Conservation (phyloP, 2,888 invertebrate genomes). For the Platycheirus albimanus region DNA sequence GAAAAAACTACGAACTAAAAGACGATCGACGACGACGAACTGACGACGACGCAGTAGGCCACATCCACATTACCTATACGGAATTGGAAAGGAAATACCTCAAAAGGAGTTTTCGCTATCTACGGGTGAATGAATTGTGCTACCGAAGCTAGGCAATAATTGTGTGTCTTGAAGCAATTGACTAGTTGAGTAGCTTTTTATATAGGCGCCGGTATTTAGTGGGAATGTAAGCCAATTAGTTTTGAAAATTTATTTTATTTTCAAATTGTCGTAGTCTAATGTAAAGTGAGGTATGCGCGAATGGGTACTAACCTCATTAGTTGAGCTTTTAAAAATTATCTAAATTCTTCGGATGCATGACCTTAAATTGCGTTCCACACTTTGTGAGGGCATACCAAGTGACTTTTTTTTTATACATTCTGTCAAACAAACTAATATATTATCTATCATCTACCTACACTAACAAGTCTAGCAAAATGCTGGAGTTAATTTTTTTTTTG, state of each 20-base stretch:
- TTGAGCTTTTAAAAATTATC: neutral
- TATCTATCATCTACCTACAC: no score
- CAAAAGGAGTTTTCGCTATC: slow-evolving; percentile 66
- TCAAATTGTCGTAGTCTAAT: slow-evolving; percentile 18
- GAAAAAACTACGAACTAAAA: slow-evolving; percentile 12
- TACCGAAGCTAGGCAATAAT: slow-evolving; percentile 20
- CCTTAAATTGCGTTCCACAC: neutral
- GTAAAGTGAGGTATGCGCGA: slow-evolving; percentile 25
- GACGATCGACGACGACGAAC: no score
- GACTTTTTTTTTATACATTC: neutral
- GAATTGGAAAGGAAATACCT: slow-evolving; percentile 54
- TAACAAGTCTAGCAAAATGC: no score
- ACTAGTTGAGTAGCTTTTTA: neutral
- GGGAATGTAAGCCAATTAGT: slow-evolving; percentile 68
- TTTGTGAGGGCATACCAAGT: neutral
- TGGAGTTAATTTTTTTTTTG: no score
- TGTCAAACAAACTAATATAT: no score
- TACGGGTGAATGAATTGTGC: slow-evolving; percentile 43
- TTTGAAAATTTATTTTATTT: slow-evolving; percentile 11
- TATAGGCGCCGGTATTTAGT: slow-evolving; percentile 62
- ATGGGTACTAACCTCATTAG: slow-evolving; percentile 14
- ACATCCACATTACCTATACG: slow-evolving; percentile 7
- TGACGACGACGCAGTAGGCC: slow-evolving; percentile 27
- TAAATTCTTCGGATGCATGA: neutral
- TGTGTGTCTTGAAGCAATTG: slow-evolving; percentile 15